Conservation (phyloP, 2,888 invertebrate genomes). For the Conops quadrifasciatus region DNA sequence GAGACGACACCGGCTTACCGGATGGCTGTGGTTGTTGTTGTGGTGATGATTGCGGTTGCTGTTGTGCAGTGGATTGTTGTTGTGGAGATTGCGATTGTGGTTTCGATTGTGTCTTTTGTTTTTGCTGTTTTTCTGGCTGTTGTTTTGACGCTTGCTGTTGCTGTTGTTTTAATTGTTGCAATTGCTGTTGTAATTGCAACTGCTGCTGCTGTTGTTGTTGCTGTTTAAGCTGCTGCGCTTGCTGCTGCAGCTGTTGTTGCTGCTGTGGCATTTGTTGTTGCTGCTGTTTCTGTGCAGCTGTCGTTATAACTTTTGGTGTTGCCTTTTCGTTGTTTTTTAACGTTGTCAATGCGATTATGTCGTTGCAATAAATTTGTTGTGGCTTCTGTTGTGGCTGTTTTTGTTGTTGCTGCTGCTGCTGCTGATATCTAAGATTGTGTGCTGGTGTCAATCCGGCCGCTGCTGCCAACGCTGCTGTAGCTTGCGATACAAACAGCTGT, state of each 20-base stretch:
- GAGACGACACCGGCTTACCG: conserved; percentile 59
- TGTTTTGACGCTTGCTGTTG: conserved; percentile 42
- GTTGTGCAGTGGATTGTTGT: conserved; percentile 39
- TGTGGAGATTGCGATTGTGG: conserved; percentile 27
- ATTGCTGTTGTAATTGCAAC: conserved; percentile 27
- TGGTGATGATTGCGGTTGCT: conserved; percentile 44
- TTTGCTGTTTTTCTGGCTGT: conserved; percentile 33
- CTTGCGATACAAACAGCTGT: conserved; percentile 6
- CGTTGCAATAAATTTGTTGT: conserved; percentile 44
- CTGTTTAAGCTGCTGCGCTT: conserved; percentile 26
- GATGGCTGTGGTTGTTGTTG: conserved; percentile 45
- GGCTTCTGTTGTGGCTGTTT: conserved; percentile 42
- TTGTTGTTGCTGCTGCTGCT: conserved; percentile 40
- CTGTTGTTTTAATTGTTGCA: background rate
- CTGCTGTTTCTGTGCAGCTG: conserved; percentile 41
- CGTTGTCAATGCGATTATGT: conserved; percentile 42
- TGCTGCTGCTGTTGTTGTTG: conserved; percentile 34
- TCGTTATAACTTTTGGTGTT: conserved; percentile 27
- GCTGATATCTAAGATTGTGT: conserved; percentile 39
- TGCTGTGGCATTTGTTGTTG: conserved; percentile 27
- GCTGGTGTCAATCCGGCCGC: conserved; percentile 40
- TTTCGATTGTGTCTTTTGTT: conserved; percentile 29
- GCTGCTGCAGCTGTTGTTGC: conserved; percentile 7
- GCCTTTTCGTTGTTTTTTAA: conserved; percentile 43
- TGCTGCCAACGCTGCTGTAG: conserved; percentile 34